Conservation (phyloP, 1,140 invertebrate species). For the Halotydeus destructor region DNA sequence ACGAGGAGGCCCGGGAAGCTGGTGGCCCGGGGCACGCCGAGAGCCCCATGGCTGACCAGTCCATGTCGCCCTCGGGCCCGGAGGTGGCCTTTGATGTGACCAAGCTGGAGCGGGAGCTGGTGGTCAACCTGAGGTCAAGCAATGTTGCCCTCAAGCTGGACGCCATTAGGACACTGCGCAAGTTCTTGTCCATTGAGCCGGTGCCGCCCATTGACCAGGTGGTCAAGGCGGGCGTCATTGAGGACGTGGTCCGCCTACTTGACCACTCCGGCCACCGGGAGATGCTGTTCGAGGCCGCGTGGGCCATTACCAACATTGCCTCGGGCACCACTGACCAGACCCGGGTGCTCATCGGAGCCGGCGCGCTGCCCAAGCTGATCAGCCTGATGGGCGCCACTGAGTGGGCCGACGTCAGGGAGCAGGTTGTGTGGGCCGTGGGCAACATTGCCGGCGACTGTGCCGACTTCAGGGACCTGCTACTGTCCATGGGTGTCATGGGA, state of each 20-base stretch:
- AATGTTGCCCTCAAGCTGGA: no score
- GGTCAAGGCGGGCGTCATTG: slow-evolving; percentile 77
- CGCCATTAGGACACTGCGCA: no score
- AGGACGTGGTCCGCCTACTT: slow-evolving; percentile 74
- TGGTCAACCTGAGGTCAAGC: no score
- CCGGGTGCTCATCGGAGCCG: slow-evolving; percentile 47
- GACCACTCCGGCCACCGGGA: slow-evolving; percentile 57
- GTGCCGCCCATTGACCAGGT: slow-evolving; percentile 97
- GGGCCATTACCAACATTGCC: slow-evolving; percentile 95
- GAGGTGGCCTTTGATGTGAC: no score
- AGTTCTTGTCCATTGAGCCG: slow-evolving; percentile 82
- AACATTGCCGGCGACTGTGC: slow-evolving; percentile 42
- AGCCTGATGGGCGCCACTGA: slow-evolving; percentile 46
- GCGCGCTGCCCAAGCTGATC: slow-evolving; percentile 63
- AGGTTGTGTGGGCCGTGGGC: slow-evolving; percentile 86
- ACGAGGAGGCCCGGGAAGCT: no score
- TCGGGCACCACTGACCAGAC: slow-evolving; percentile 82
- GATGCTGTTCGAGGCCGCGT: slow-evolving; percentile 90
- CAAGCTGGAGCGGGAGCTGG: no score
- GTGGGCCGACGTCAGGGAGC: slow-evolving; percentile 69
- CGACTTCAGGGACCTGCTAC: slow-evolving; percentile 46
- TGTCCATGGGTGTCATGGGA: slow-evolving; percentile 24
- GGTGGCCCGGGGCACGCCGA: no score
- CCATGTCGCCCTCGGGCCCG: no score
- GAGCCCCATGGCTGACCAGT: no score